A percentile compares a stretch with the other conserved stretches of the same genome.
Evolutionary conservation across 2,888 invertebrate genomes (phyloP).

Genomic region (Ichneumoninae sp.): DNA sequence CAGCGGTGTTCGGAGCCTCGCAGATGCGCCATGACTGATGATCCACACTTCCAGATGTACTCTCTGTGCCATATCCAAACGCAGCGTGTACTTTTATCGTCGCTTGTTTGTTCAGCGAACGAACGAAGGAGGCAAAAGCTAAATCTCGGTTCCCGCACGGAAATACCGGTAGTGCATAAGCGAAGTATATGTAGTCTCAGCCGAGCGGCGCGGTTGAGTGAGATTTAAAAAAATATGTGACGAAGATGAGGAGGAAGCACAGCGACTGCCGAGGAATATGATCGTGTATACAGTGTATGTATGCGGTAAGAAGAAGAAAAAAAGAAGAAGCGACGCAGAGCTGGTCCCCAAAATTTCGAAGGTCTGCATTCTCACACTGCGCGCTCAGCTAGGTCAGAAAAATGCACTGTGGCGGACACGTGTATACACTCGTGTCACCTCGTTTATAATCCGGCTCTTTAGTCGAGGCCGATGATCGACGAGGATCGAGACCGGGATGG

Average conservation of each 20-base stretch:
- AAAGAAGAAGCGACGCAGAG: background rate
- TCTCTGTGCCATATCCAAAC: constrained; percentile 58
- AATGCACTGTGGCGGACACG: constrained; percentile 49
- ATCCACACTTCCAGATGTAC: constrained; percentile 83
- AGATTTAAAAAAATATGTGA: constrained; percentile 40
- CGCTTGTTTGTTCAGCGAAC: constrained; percentile 83
- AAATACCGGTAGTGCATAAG: constrained; percentile 50
- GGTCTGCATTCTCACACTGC: constrained; percentile 36
- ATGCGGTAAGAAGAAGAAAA: background rate
- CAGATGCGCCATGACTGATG: constrained; percentile 84
- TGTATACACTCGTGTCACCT: constrained; percentile 49
- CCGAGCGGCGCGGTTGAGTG: constrained; percentile 34
- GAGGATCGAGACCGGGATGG: constrained; percentile 35
- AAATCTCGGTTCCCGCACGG: constrained; percentile 43
- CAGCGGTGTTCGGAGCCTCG: constrained; percentile 75
- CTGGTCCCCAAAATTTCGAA: constrained; percentile 12
- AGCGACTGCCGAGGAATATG: background rate
- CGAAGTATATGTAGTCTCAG: constrained; percentile 28
- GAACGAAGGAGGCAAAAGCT: constrained; percentile 53
- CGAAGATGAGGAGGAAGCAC: constrained; percentile 8
- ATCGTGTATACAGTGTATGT: constrained; percentile 3
- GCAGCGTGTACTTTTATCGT: constrained; percentile 82
- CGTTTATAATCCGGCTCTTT: constrained; percentile 38
- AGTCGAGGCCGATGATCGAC: constrained; percentile 48
- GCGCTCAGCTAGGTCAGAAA: constrained; percentile 5